Conservation (phyloP, 1,140 invertebrate species). For the Papilio machaon region DNA sequence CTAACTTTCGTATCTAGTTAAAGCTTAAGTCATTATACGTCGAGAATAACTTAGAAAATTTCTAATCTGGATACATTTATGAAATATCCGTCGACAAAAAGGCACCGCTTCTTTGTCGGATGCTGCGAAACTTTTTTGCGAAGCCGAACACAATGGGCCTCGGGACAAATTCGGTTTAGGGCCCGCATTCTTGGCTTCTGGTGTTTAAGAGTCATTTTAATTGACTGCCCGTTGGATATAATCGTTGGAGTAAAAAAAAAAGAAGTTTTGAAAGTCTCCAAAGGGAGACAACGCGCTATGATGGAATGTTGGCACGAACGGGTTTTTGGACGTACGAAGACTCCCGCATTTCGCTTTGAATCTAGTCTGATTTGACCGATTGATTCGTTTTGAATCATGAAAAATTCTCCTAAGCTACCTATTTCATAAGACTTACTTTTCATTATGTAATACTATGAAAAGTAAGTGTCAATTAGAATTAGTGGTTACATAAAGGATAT, state of each 20-base stretch:
- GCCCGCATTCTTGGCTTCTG: slow-evolving; percentile 59
- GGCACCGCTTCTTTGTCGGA: slow-evolving; percentile 67
- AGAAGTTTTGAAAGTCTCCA: slow-evolving; percentile 45
- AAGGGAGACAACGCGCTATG: slow-evolving; percentile 56
- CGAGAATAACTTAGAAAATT: slow-evolving; percentile 55
- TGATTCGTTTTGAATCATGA: slow-evolving; percentile 8
- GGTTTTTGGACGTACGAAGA: slow-evolving; percentile 43
- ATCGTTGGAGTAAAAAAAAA: slow-evolving; percentile 45
- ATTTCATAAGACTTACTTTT: too few relatives aligned
- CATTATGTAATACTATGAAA: too few relatives aligned
- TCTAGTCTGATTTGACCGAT: slow-evolving; percentile 20
- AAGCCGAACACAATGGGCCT: slow-evolving; percentile 61
- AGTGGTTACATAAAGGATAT: too few relatives aligned
- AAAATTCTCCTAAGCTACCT: neutral
- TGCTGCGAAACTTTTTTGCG: slow-evolving; percentile 57
- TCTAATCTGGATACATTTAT: slow-evolving; percentile 70
- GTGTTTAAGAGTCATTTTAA: slow-evolving; percentile 75
- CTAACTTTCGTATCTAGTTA: slow-evolving; percentile 14
- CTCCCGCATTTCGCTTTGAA: slow-evolving; percentile 8
- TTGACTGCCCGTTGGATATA: slow-evolving; percentile 60
- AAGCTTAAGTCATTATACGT: slow-evolving; percentile 64
- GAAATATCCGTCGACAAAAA: slow-evolving; percentile 65
- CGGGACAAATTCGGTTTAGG: slow-evolving; percentile 66
- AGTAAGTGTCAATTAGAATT: too few relatives aligned
- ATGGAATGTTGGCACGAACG: slow-evolving; percentile 56